phyloP scores from a whole-genome alignment of 2,888 invertebrate genomes.

The Ferdinandea cuprea region DNA sequence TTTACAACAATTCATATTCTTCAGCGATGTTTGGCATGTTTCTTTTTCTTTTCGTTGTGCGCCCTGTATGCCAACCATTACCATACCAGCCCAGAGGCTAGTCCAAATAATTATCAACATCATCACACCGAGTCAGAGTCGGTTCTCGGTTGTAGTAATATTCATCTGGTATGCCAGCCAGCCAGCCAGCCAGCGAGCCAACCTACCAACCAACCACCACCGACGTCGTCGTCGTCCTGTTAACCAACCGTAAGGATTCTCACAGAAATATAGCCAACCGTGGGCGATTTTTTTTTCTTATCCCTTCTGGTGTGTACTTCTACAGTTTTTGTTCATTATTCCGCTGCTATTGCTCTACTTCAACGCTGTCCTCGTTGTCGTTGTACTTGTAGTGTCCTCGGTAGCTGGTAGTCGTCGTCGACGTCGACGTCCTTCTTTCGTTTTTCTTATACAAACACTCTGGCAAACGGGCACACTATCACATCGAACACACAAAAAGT shows the following conservation, averaged over 20 bases:
- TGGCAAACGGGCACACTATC: slow-evolving; percentile 34
- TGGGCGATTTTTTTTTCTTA: slow-evolving; percentile 57
- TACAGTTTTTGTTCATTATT: slow-evolving; percentile 32
- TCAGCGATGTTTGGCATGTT: slow-evolving; percentile 2
- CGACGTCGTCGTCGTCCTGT: slow-evolving; percentile 52
- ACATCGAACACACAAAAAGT: slow-evolving; percentile 39
- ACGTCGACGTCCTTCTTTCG: slow-evolving; percentile 38
- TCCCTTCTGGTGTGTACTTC: slow-evolving; percentile 27
- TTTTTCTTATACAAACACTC: slow-evolving; percentile 56
- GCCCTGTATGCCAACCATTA: not conserved
- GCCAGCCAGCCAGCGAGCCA: slow-evolving; percentile 32
- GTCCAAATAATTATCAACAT: slow-evolving; percentile 55
- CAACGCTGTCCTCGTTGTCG: slow-evolving; percentile 16
- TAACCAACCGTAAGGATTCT: slow-evolving; percentile 69
- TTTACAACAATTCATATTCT: slow-evolving; percentile 6
- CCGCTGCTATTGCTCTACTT: slow-evolving; percentile 18
- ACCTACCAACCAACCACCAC: slow-evolving; percentile 61
- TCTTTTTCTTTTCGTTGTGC: not conserved
- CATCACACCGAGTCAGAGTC: slow-evolving; percentile 24
- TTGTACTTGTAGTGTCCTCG: slow-evolving; percentile 26
- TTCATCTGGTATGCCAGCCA: no score
- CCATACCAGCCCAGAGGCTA: slow-evolving; percentile 50
- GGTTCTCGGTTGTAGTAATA: slow-evolving; percentile 12
- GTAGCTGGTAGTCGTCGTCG: not conserved
- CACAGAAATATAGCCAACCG: slow-evolving; percentile 68